Conservation (phyloP, 2,888 invertebrate genomes). For the Noctua fimbriata region DNA sequence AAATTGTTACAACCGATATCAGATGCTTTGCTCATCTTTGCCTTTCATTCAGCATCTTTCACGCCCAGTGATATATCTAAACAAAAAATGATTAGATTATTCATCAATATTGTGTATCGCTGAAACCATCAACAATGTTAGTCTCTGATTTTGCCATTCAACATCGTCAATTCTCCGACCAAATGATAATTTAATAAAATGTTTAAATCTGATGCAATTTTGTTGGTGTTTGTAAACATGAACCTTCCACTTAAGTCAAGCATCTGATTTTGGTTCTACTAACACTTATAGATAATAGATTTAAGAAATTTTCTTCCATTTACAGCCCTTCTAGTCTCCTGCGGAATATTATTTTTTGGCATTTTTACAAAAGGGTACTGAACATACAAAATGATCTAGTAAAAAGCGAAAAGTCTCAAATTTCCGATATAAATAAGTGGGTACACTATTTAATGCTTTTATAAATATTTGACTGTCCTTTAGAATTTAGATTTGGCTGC, state of each 20-base stretch:
- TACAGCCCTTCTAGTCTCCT: conserved; percentile 42
- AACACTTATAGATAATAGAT: conserved; percentile 9
- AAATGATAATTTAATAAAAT: neutral
- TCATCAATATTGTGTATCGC: neutral
- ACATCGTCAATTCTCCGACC: no score
- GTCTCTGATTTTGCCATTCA: neutral
- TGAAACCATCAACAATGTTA: neutral
- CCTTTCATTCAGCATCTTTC: neutral
- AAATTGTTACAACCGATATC: neutral
- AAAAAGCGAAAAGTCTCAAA: neutral
- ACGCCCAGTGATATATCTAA: neutral
- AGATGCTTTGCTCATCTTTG: neutral
- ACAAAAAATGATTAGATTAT: neutral
- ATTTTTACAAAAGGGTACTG: conserved; percentile 27
- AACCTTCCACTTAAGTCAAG: neutral
- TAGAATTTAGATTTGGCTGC: conserved; percentile 2
- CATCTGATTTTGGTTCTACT: neutral
- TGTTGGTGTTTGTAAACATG: neutral
- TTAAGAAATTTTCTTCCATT: conserved; percentile 22
- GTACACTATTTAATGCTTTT: conserved; percentile 9
- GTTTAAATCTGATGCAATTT: neutral
- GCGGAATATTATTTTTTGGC: conserved; percentile 20
- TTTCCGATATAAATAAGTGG: conserved; percentile 24
- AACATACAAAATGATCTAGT: neutral
- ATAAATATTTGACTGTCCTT: conserved; percentile 7